These are phyloP conservation scores for Acanthochromis polyacanthus DNA, from an alignment of 2,113 vertebrate species.

Conservation along the genomic window DNA sequence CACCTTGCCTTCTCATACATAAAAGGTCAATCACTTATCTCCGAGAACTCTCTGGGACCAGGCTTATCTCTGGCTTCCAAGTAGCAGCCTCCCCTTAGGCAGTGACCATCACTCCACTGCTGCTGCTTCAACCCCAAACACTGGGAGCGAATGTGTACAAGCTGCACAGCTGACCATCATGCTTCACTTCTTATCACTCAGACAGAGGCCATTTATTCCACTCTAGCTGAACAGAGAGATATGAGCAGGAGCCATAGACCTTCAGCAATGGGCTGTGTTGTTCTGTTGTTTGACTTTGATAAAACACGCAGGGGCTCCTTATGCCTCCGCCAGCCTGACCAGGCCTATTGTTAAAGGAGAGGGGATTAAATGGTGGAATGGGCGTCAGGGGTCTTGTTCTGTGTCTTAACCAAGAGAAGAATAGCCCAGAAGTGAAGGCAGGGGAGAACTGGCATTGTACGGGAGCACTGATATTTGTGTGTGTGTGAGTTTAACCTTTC, in stretches of 20 bases:
- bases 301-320: conserved; percentile 52
- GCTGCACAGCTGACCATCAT: conserved; percentile 57
- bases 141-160: conserved; percentile 32
- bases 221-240: conserved; percentile 48
- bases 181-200: conserved; percentile 63
- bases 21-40: conserved; percentile 53
- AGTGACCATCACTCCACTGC: conserved; percentile 35
- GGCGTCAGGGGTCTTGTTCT: conserved; percentile 55
- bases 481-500: not conserved
- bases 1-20: not conserved
- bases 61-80: conserved; percentile 64
- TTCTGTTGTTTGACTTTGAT: conserved; percentile 70
- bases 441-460: conserved; percentile 7
- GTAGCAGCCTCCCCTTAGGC: conserved; percentile 31
- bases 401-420: conserved; percentile 55
- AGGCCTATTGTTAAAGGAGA: conserved; percentile 67
- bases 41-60: conserved; percentile 1
- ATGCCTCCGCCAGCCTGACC: conserved; percentile 48
- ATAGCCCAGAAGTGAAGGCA: conserved; percentile 20
- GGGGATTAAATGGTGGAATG: conserved; percentile 60
- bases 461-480: conserved; percentile 11
- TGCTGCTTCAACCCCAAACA: conserved; percentile 19
- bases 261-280: conserved; percentile 44
- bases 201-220: conserved; percentile 51
- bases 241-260: conserved; percentile 41